A percentile compares a stretch with the other conserved stretches of the same genome.
phyloP scores from a whole-genome alignment of 2,888 invertebrate species.

The Lasioglossum villosulum region DNA sequence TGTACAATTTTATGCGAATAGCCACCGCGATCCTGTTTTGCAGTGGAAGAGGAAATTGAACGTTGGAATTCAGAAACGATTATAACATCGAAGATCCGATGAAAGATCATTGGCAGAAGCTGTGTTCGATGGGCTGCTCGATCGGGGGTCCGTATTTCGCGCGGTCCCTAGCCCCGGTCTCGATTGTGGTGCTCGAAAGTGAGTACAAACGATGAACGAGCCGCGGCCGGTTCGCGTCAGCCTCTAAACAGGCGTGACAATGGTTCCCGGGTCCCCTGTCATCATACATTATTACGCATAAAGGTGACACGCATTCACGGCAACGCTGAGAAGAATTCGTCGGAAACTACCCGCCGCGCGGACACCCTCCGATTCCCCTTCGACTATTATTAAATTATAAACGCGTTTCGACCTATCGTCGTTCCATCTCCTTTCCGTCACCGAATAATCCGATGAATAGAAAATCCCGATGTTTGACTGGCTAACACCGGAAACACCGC shows the following conservation, averaged over 20 bases:
- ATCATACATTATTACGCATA: slow-evolving; percentile 73
- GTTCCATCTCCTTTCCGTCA: slow-evolving; percentile 43
- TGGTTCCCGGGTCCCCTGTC: slow-evolving; percentile 71
- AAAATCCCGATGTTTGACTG: slow-evolving; percentile 19
- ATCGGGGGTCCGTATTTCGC: slow-evolving; percentile 28
- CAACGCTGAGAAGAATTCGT: slow-evolving; percentile 43
- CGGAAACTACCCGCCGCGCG: slow-evolving; percentile 27
- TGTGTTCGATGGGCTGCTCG: not conserved
- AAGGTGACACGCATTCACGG: slow-evolving; percentile 71
- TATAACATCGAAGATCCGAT: not conserved
- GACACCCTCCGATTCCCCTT: slow-evolving; percentile 34
- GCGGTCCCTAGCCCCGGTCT: not conserved
- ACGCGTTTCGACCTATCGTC: slow-evolving; percentile 57
- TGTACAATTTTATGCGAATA: not conserved
- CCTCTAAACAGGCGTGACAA: slow-evolving; percentile 71
- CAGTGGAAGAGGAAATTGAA: too few relatives aligned
- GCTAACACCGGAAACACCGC: slow-evolving; percentile 20
- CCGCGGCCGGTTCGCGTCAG: slow-evolving; percentile 48
- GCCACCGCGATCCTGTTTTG: not conserved
- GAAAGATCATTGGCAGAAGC: not conserved
- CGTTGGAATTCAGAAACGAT: too few relatives aligned
- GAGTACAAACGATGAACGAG: slow-evolving; percentile 43
- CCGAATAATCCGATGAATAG: slow-evolving; percentile 35
- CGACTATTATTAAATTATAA: slow-evolving; percentile 67
- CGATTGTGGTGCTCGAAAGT: slow-evolving; percentile 24